phyloP scores from a whole-genome alignment of 2,888 invertebrate species.

The Thelaira solivaga region DNA sequence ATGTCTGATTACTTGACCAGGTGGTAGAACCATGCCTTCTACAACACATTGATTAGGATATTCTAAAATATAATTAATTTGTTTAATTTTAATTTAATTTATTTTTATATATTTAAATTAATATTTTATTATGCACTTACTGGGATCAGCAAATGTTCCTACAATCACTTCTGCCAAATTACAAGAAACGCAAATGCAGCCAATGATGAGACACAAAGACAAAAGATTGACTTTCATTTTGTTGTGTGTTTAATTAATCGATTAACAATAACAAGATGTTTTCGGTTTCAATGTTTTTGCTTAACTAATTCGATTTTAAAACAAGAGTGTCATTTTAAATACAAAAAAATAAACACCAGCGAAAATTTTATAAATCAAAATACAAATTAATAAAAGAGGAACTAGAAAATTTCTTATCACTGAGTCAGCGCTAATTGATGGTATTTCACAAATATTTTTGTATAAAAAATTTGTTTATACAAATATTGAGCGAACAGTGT shows the following conservation, averaged over 20 bases:
- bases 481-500: background rate
- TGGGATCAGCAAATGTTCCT: constrained; percentile 19
- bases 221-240: constrained; percentile 41
- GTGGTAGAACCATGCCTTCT: background rate
- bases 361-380: background rate
- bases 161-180: constrained; percentile 2
- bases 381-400: background rate
- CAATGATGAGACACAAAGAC: constrained; percentile 9
- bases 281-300: background rate
- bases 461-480: background rate
- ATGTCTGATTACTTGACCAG: constrained; percentile 21
- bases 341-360: background rate
- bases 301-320: constrained; percentile 26
- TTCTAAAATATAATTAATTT: background rate
- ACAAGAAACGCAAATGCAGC: background rate
- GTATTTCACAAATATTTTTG: background rate
- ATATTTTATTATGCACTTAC: background rate
- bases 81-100: background rate
- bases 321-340: constrained; percentile 4
- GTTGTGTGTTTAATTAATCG: constrained; percentile 9
- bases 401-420: background rate
- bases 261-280: background rate
- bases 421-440: background rate
- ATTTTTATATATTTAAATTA: background rate
- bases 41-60: constrained; percentile 37